These are phyloP conservation scores for Semnornis frantzii DNA, from an alignment of 2,113 vertebrate genomes.

Conservation along the genomic window DNA sequence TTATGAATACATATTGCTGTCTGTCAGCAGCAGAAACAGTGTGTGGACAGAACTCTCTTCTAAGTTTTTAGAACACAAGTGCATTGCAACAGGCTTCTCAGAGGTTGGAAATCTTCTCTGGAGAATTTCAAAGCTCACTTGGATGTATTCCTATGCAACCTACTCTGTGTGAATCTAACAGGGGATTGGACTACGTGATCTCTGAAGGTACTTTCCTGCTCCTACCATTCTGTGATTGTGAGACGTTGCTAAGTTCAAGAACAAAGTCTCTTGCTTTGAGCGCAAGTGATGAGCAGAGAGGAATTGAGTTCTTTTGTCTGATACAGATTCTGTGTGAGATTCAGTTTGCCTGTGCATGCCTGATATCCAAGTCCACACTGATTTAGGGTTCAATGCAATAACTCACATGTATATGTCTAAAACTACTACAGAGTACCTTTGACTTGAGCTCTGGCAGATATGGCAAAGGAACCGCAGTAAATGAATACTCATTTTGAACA, in stretches of 20 bases:
- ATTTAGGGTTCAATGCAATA: neutral
- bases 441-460: neutral
- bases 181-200: too few species aligned
- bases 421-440: neutral
- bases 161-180: too few species aligned
- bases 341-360: neutral
- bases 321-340: neutral
- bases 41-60: neutral
- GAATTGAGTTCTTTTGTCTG: neutral
- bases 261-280: neutral
- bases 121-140: too few species aligned
- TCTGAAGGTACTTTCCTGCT: too few species aligned
- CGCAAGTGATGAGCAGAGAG: neutral
- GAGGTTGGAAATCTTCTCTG: too few species aligned
- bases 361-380: neutral
- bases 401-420: fast-evolving
- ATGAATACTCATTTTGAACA: neutral
- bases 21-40: neutral
- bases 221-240: too few species aligned
- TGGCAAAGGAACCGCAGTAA: neutral
- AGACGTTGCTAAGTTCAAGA: neutral
- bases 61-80: neutral
- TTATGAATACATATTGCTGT: neutral
- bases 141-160: too few species aligned
- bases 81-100: too few species aligned